Percentiles rank a stretch among this genome's conserved stretches.
phyloP scores from a whole-genome alignment of 2,113 vertebrate species.

The Neofelis nebulosa region DNA sequence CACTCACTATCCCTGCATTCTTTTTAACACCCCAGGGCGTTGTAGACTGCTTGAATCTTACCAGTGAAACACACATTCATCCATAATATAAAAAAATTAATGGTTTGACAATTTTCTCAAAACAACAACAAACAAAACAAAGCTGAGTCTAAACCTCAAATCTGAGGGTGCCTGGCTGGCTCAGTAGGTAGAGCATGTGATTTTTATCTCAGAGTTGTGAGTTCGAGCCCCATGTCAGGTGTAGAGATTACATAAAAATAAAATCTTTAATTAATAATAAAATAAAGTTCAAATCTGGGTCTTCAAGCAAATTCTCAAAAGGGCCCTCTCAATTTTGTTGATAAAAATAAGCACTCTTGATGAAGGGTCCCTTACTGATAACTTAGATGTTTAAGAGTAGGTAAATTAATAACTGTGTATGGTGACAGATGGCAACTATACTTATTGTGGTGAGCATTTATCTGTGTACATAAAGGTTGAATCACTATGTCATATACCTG shows the following conservation, averaged over 20 bases:
- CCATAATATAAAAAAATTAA: not conserved
- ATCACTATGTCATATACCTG: not conserved
- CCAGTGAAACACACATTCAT: not conserved
- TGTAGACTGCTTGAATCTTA: not conserved
- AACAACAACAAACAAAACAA: not conserved
- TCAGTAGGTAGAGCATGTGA: no score
- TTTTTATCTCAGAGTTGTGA: no score
- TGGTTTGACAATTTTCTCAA: not conserved
- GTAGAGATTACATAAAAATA: no score
- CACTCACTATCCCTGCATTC: not conserved
- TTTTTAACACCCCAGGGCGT: not conserved
- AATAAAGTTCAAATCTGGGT: not conserved
- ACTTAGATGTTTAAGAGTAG: not conserved
- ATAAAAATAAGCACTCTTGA: conserved; percentile 6
- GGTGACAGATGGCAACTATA: not conserved
- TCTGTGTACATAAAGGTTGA: not conserved
- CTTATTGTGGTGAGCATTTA: not conserved
- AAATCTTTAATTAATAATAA: no score
- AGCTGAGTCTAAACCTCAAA: not conserved
- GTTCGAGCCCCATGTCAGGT: no score
- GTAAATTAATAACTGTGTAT: not conserved
- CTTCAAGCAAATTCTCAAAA: not conserved
- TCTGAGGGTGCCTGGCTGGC: not conserved
- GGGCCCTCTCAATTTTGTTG: not conserved
- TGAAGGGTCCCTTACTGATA: not conserved